A percentile compares a stretch with the other conserved stretches of the same genome.
These are phyloP conservation scores for Agrilus planipennis DNA, from an alignment of 1,140 invertebrate genomes.

Conservation along the genomic window DNA sequence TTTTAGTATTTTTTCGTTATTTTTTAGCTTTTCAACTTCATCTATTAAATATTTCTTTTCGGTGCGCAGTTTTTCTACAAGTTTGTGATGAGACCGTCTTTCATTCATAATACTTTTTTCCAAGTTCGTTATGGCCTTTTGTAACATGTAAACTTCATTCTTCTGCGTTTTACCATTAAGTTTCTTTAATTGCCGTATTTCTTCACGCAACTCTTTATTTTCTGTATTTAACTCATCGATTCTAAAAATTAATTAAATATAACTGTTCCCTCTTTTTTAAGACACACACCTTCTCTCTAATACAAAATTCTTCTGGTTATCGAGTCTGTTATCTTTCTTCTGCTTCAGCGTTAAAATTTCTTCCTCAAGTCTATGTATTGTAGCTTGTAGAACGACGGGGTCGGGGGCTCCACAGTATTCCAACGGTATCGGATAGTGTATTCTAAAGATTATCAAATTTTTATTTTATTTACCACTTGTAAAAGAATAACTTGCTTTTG, in stretches of 20 bases:
- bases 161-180: constrained; percentile 12
- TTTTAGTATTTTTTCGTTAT: constrained; percentile 17
- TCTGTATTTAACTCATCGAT: constrained; percentile 23
- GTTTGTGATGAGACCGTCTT: constrained; percentile 29
- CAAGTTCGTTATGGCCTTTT: constrained; percentile 30
- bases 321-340: constrained; percentile 3
- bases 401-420: constrained; percentile 40
- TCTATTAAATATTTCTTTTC: constrained; percentile 27
- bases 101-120: constrained; percentile 33
- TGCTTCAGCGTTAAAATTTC: constrained; percentile 27
- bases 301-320: constrained; percentile 8
- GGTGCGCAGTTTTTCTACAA: constrained; percentile 32
- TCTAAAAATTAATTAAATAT: constrained; percentile 11
- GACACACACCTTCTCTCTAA: constrained; percentile 28
- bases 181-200: constrained; percentile 15
- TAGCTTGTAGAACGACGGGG: constrained; percentile 36
- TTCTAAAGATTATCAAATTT: constrained; percentile 22
- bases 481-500: not conserved
- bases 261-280: constrained; percentile 7
- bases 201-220: constrained; percentile 19
- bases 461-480: not conserved
- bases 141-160: constrained; percentile 25
- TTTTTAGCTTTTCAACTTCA: constrained; percentile 17
- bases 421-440: constrained; percentile 40
- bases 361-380: constrained; percentile 34